These are phyloP conservation scores for Beroe forskalii DNA, from an alignment of 37 sponge, comb jelly and placozoan genomes.

Conservation along the genomic window DNA sequence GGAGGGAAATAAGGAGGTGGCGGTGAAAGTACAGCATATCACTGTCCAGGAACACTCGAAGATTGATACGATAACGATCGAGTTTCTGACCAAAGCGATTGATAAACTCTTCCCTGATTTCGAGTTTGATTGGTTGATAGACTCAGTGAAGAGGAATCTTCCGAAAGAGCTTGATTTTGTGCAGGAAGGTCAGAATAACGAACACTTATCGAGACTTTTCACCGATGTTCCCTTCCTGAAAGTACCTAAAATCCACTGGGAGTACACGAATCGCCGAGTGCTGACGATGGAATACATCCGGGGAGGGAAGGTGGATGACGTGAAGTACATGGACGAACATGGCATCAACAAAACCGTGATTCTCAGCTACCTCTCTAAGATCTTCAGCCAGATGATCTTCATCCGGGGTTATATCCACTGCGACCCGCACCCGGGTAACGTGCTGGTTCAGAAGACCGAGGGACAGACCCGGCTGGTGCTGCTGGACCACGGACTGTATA, in stretches of 20 bases:
- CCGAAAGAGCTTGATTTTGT: slow-evolving; percentile 86
- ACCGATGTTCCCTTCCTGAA: slow-evolving; percentile 75
- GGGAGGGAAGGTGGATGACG: slow-evolving; percentile 76
- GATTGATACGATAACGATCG: slow-evolving; percentile 79
- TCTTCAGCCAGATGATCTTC: slow-evolving; percentile 96
- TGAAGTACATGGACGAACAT: slow-evolving; percentile 71
- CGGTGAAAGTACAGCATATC: slow-evolving; percentile 91
- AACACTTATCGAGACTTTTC: slow-evolving; percentile 75
- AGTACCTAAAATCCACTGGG: slow-evolving; percentile 82
- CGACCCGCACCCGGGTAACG: slow-evolving; percentile 97
- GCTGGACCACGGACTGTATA: slow-evolving; percentile 90
- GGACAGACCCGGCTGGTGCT: slow-evolving; percentile 74
- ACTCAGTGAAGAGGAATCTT: slow-evolving; percentile 76
- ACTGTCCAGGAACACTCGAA: slow-evolving; percentile 78
- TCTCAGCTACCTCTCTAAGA: slow-evolving; percentile 70
- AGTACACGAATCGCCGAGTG: slow-evolving; percentile 77
- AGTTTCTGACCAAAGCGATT: slow-evolving; percentile 79
- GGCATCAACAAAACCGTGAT: slow-evolving; percentile 69
- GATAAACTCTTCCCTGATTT: slow-evolving; percentile 80
- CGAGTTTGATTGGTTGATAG: slow-evolving; percentile 84
- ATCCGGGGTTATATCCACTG: slow-evolving; percentile 82
- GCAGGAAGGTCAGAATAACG: slow-evolving; percentile 82
- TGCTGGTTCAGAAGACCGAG: slow-evolving; percentile 71
- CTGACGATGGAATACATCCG: slow-evolving; percentile 87
- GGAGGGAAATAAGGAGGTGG: slow-evolving; percentile 73